Evolutionary conservation across 2,113 vertebrate genomes (phyloP).

Genomic region (Dromas ardeola): DNA sequence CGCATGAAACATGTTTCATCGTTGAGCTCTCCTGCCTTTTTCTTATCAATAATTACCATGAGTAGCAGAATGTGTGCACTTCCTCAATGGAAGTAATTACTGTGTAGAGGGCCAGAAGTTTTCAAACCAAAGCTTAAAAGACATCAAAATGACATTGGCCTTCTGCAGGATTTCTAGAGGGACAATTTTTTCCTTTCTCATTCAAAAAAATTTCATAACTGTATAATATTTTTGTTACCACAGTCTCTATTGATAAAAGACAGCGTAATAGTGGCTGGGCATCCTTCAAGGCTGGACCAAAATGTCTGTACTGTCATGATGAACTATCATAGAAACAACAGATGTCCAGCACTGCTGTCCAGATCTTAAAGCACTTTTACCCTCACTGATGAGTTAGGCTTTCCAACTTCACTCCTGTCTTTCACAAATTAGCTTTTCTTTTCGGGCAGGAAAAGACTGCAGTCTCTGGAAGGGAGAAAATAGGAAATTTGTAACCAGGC

Average conservation of each 20-base stretch:
- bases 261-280: background rate
- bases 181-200: background rate
- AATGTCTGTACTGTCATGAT: background rate
- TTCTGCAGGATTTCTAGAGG: background rate
- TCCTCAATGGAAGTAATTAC: slow-evolving; percentile 6
- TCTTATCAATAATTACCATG: slow-evolving; percentile 11
- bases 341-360: background rate
- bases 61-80: slow-evolving; percentile 13
- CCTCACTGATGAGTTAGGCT: background rate
- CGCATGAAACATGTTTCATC: background rate
- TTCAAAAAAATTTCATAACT: background rate
- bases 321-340: background rate
- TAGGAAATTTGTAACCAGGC: background rate
- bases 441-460: background rate
- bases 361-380: background rate
- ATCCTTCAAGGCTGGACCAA: background rate
- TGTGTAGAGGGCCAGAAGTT: background rate
- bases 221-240: background rate
- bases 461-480: background rate
- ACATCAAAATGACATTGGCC: background rate
- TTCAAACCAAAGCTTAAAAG: slow-evolving; percentile 24
- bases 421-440: background rate
- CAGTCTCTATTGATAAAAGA: background rate
- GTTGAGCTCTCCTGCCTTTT: background rate
- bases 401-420: background rate